phyloP scores from a whole-genome alignment of 2,888 invertebrate species.

The Pollenia labialis region DNA sequence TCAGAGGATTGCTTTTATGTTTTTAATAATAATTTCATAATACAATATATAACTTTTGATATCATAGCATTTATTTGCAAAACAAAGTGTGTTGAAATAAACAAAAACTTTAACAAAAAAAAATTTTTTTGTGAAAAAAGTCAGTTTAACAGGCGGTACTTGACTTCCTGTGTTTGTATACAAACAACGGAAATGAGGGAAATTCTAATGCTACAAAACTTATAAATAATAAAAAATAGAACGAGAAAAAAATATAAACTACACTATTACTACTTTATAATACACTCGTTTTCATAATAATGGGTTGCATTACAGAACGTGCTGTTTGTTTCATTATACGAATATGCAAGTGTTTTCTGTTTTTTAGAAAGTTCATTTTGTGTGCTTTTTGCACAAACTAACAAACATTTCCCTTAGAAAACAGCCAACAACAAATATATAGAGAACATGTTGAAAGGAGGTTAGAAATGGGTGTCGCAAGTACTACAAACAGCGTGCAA shows the following conservation, averaged over 20 bases:
- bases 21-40: not conserved
- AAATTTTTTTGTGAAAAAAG: conserved; percentile 49
- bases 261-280: conserved; percentile 63
- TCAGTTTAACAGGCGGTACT: conserved; percentile 71
- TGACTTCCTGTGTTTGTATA: conserved; percentile 68
- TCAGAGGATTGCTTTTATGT: conserved; percentile 52
- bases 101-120: conserved; percentile 18
- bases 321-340: conserved; percentile 52
- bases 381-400: conserved; percentile 61
- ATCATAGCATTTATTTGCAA: conserved; percentile 65
- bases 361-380: conserved; percentile 38
- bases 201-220: conserved; percentile 71
- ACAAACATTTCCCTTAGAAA: conserved; percentile 60
- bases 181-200: conserved; percentile 73
- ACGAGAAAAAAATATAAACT: conserved; percentile 26
- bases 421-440: not conserved
- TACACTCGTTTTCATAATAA: conserved; percentile 64
- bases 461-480: conserved; percentile 58
- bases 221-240: conserved; percentile 57
- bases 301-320: conserved; percentile 71
- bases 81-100: conserved; percentile 51
- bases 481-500: conserved; percentile 29
- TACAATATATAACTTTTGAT: conserved; percentile 44
- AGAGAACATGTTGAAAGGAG: conserved; percentile 31
- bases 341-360: conserved; percentile 35